These are phyloP conservation scores for Pterocles orientalis DNA, from an alignment of 2,113 vertebrate species.

Conservation along the genomic window DNA sequence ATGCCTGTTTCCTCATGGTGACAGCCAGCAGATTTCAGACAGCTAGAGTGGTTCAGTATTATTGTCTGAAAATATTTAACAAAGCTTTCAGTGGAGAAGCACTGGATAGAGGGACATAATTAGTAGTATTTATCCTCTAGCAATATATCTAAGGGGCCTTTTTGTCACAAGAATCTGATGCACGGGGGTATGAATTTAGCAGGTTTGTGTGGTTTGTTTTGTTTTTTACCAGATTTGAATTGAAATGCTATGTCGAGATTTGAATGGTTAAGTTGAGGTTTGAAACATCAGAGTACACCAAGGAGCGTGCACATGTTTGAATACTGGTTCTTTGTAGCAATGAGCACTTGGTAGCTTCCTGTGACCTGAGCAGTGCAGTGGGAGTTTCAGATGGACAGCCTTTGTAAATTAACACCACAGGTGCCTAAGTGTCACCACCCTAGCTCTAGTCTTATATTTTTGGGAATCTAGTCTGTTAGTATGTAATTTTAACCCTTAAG, in stretches of 20 bases:
- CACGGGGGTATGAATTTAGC: background rate
- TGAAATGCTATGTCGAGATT: background rate
- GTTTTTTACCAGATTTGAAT: background rate
- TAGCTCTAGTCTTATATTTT: background rate
- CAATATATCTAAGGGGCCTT: background rate
- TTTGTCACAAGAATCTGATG: background rate
- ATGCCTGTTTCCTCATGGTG: background rate
- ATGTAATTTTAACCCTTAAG: background rate
- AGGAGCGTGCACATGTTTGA: accelerated
- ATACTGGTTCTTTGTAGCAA: background rate
- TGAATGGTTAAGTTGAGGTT: background rate
- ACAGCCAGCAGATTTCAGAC: background rate
- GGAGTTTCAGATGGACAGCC: background rate
- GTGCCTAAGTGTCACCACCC: background rate
- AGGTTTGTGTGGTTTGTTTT: background rate
- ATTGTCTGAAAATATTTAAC: background rate
- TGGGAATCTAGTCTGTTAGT: background rate
- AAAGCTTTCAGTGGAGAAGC: background rate
- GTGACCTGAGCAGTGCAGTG: background rate
- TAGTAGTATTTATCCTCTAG: background rate
- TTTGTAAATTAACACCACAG: background rate
- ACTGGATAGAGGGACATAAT: background rate
- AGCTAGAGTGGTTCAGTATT: background rate
- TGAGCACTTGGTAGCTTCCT: background rate
- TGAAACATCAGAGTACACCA: background rate